Base-by-base conservation (phyloP, 1,140 invertebrate species). In the Luehdorfia chinensis region DNA sequence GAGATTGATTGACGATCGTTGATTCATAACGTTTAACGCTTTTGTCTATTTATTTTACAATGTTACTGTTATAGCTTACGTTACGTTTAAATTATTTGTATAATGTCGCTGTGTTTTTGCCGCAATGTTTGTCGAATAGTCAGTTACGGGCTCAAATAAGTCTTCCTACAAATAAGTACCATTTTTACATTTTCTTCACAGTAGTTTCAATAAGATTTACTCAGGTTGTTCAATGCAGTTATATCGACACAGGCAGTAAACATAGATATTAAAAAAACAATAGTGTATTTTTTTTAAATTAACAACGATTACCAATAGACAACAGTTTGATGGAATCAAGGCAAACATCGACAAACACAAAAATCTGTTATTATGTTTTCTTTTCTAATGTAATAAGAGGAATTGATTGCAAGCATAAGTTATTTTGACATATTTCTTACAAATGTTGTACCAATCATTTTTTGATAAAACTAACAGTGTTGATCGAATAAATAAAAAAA, bases 1-100 rank as follows among this genome's bases (percentile, higher is more conserved):
- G 55, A 62, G 50, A 56, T 50, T 30, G 21, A 18, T 37, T 37
- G 28, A 27, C 15, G 16, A 31, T 9, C 30, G n/a, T 33, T 6
- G 13, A 33, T 31, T 39, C 4, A 12, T 15, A 4, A 30, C 8
- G 15, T 43, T 43, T 27, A 30, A 30, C n/a, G 14, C 25, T 30
- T 43, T 28, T 28, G 8, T 28, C 14, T 30, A 30, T 43, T 18
- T 28, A 43, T 14, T 43, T 43, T 18, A 9, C 15, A 12, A 30
- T 19, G 39, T 43, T 43, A n/a, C 23, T 41, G 23, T 41, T 41
- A 16, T 41, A 13, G 11, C 11, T 21, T 23, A 39, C n/a, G 4
- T 13, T 27, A 15, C 16, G 16, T 19, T 27, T 2, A 5, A 13
- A 31, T 31, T 31, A 31, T 31, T 12, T 31, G 11, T 8, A 27